These are phyloP conservation scores for Diadophis punctatus DNA, from an alignment of 2,113 vertebrate genomes.

Conservation along the genomic window DNA sequence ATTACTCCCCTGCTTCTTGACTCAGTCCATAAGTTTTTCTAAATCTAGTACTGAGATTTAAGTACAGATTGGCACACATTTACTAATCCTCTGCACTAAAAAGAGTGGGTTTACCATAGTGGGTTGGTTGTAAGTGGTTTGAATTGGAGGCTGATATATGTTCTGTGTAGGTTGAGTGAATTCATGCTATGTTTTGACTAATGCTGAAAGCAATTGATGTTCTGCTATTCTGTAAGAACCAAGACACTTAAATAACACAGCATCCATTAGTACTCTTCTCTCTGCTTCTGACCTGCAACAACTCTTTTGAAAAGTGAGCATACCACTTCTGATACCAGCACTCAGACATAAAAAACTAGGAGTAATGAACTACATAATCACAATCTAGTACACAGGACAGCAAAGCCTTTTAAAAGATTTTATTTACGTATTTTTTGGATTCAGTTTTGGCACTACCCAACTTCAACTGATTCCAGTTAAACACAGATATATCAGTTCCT, in stretches of 20 bases:
- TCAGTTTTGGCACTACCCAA: neutral
- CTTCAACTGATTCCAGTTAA: neutral
- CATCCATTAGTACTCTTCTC: constrained; percentile 10
- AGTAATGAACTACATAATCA: neutral
- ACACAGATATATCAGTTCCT: neutral
- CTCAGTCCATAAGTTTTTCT: neutral
- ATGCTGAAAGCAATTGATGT: constrained; percentile 10
- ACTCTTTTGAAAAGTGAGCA: neutral
- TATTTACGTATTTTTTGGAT: neutral
- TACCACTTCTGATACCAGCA: neutral
- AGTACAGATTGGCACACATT: neutral
- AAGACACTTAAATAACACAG: neutral
- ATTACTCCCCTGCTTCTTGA: neutral
- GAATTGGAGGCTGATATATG: neutral
- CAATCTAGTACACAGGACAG: neutral
- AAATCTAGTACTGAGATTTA: neutral
- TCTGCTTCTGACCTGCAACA: neutral
- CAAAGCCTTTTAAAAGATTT: neutral
- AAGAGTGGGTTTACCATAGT: neutral
- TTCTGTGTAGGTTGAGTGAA: neutral
- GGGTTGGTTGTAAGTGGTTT: neutral
- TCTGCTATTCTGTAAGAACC: neutral
- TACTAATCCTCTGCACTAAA: neutral
- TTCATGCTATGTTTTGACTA: neutral
- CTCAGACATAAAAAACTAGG: neutral